Evolutionary conservation across 2,113 vertebrate species (phyloP), one percentile per base, ranked within the genome.

Genomic region (Delphinus delphis): DNA sequence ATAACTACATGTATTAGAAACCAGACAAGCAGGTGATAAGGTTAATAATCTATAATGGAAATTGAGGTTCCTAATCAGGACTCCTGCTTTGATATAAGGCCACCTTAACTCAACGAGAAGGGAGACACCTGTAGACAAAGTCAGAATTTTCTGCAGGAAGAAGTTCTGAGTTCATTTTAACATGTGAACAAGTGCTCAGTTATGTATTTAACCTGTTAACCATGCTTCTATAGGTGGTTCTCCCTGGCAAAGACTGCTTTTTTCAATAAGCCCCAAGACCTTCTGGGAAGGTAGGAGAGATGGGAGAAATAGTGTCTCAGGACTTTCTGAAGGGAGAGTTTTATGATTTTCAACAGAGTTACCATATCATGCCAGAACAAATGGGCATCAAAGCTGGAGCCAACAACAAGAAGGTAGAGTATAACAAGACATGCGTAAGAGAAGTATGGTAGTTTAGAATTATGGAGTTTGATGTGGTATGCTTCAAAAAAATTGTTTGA

Each of bases 81-180:
- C 38, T 93, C 31, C 38, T 47, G 67, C 88, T 95, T 60, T 96
- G 89, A 74, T 21, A 86, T 55, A 70, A 62, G 90, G 53, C 31
- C 41, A 67, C 11, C 31, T 36, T 88, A 68, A 95, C 36, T 93
- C 90, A 84, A n/a, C 38, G 3, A 81, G 74, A 70, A 97, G 92
- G 85, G 91, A 95, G 76, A 97, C 85, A 96, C 71, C 95, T 91
- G 83, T 86, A 96, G 93, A 93, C 92, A 95, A 96, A 84, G 53
- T 82, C 77, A 73, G 81, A 95, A 67, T 94, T 81, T 88, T 74
- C 85, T 44, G 53, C 44, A 67, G 41, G 31, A 62, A 82, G 38
- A 83, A 84, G 60, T 85, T 74, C 41, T 71, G 58, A 95, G 92
- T 77, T 41, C 86, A 50, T 76, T 82, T 74, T 31, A 58, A 53